Conservation (phyloP, 2,888 invertebrate species). For the Tenthredo mesomela region DNA sequence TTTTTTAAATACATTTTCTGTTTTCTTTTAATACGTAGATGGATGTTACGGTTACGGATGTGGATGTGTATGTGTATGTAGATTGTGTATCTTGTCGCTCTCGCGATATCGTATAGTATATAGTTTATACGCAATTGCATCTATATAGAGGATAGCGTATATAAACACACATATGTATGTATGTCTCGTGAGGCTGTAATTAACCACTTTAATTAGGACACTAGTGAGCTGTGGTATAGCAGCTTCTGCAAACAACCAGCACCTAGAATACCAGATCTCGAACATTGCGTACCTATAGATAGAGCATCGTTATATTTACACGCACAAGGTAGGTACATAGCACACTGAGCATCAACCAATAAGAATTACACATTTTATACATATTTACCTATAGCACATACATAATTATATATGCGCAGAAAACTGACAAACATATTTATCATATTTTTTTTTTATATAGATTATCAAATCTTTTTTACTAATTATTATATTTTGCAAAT, state of each 20-base stretch:
- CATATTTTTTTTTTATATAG: neutral
- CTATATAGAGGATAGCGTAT: neutral
- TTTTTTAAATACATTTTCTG: neutral
- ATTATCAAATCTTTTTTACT: neutral
- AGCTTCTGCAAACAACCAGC: constrained; percentile 59
- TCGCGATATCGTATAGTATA: constrained; percentile 5
- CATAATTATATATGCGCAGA: neutral
- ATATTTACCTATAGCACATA: neutral
- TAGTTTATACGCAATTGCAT: neutral
- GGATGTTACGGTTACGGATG: neutral
- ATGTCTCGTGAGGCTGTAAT: constrained; percentile 56
- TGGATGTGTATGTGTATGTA: neutral
- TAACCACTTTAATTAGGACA: constrained; percentile 63
- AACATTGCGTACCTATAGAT: constrained; percentile 46
- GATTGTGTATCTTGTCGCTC: neutral
- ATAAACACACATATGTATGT: neutral
- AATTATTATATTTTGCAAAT: neutral
- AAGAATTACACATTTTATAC: neutral
- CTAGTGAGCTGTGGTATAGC: constrained; percentile 55
- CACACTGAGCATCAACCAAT: neutral
- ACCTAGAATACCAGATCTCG: constrained; percentile 57
- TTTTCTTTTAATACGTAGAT: neutral
- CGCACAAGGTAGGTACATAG: neutral
- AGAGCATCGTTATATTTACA: neutral
- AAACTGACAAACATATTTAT: neutral